Evolutionary conservation across 1,140 invertebrate species (phyloP).

Genomic region (Bombus soroeensis): DNA sequence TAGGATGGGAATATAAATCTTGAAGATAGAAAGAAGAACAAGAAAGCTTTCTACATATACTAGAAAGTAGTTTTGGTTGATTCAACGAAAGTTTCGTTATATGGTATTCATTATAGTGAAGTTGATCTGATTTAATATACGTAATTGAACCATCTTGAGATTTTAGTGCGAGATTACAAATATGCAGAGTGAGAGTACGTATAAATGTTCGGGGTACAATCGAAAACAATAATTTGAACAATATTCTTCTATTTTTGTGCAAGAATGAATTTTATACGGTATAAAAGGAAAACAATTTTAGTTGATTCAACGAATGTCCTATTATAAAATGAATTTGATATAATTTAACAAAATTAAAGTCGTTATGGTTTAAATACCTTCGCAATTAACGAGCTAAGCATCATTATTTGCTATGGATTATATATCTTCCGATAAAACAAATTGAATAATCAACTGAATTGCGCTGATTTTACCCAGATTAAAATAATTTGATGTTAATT

Average conservation of each 20-base stretch:
- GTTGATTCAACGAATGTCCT: background rate
- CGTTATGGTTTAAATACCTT: background rate
- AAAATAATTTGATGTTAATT: background rate
- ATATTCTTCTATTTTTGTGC: background rate
- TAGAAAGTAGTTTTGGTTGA: too few species aligned
- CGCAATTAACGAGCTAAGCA: background rate
- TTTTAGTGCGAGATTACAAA: background rate
- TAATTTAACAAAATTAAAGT: background rate
- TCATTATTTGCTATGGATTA: slow-evolving; percentile 5
- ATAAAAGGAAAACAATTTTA: background rate
- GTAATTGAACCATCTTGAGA: background rate
- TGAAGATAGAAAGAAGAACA: background rate
- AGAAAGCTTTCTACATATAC: background rate
- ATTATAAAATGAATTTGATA: background rate
- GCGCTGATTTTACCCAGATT: background rate
- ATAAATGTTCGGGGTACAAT: too few species aligned
- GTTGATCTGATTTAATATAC: background rate
- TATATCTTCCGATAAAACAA: background rate
- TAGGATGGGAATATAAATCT: background rate
- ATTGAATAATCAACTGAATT: background rate
- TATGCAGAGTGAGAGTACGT: background rate
- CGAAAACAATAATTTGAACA: background rate
- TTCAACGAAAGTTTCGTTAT: too few species aligned
- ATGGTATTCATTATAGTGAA: background rate
- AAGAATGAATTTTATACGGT: background rate